Conservation (phyloP, 2,113 vertebrate species). For the Lucifuga dentata region DNA sequence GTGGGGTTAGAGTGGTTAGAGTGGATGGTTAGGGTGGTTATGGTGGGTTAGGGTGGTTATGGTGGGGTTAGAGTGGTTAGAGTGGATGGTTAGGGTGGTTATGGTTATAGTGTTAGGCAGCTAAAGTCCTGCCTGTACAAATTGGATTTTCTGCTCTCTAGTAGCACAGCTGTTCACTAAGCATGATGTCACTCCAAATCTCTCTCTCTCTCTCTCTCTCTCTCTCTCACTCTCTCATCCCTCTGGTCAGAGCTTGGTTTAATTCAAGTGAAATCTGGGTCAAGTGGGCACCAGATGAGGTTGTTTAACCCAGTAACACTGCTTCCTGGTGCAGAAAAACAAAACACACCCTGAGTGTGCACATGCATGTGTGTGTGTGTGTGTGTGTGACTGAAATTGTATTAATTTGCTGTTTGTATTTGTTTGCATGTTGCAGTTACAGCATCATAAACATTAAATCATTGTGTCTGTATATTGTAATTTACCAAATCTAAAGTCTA, state of each 20-base stretch:
- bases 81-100: too few relatives aligned
- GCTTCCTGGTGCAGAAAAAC: slow-evolving; percentile 27
- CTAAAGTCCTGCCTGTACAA: slow-evolving; percentile 47
- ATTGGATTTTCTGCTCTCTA: slow-evolving; percentile 60
- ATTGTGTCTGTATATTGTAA: not conserved
- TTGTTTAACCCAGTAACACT: slow-evolving; percentile 38
- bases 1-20: not conserved
- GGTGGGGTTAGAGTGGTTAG: not conserved
- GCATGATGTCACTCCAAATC: slow-evolving; percentile 47
- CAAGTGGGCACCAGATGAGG: slow-evolving; percentile 57
- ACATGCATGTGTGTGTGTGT: slow-evolving; percentile 20
- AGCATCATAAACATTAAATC: slow-evolving; percentile 4
- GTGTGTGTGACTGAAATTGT: too few relatives aligned
- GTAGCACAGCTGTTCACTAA: slow-evolving; percentile 53
- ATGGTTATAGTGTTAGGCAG: slow-evolving; percentile 43
- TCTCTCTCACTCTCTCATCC: not conserved
- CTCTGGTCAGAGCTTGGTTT: slow-evolving; percentile 23
- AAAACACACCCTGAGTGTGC: slow-evolving; percentile 42
- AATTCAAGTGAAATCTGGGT: slow-evolving; percentile 68
- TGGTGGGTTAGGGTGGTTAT: not conserved
- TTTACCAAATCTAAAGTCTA: too few relatives aligned
- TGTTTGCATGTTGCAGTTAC: slow-evolving; percentile 4
- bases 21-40: slow-evolving; percentile 4
- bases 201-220: slow-evolving; percentile 4
- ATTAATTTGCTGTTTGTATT: too few relatives aligned